Base-by-base conservation (phyloP, 2,888 invertebrate genomes). In the Allophyes oxyacanthae region DNA sequence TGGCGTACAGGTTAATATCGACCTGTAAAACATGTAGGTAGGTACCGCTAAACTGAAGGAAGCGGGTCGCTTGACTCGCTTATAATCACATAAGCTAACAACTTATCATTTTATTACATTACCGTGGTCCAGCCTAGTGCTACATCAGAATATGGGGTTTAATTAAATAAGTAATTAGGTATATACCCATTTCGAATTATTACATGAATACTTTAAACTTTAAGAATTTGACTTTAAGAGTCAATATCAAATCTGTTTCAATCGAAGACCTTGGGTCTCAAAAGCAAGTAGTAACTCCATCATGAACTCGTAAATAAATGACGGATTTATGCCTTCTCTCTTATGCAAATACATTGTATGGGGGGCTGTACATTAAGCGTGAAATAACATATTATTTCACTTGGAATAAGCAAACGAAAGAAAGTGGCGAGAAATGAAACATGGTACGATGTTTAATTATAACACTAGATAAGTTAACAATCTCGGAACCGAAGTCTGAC, bases 381-480 rank as follows among this genome's bases (percentile, higher is more conserved):
- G 59, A 43, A 57, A 63, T 59, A 61, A 46, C 54, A 61, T 34
- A 51, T 52, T 48, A 63, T 60, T 34, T 46, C 49, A 59, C 40
- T 60, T 26, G 54, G 20, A 56, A 55, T 54, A 57, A 66, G 53
- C 48, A 67, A 77, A 70, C 58, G 46, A 75, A 73, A 72, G 62
- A 67, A 68, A 61, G 57, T 65, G 61, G 67, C 70, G 72, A 77
- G 73, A 79, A 86, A 82, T 81, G 76, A 82, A 84, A 87, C 61
- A 59, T 61, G 56, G 33, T 85, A 84, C 80, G 79, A 85, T 85
- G 85, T 92, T 91, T 90, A 92, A 92, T 92, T 92, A 91, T 90
- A 92, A 87, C 88, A 89, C 85, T 85, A 89, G 87, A 90, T 89
- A 90, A 90, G 91, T 92, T 94, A 92, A 92, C 90, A 92, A 92